A percentile compares a stretch with the other conserved stretches of the same genome.
Evolutionary conservation across 2,113 vertebrate species (phyloP).

Genomic region (Leuciscus idus): DNA sequence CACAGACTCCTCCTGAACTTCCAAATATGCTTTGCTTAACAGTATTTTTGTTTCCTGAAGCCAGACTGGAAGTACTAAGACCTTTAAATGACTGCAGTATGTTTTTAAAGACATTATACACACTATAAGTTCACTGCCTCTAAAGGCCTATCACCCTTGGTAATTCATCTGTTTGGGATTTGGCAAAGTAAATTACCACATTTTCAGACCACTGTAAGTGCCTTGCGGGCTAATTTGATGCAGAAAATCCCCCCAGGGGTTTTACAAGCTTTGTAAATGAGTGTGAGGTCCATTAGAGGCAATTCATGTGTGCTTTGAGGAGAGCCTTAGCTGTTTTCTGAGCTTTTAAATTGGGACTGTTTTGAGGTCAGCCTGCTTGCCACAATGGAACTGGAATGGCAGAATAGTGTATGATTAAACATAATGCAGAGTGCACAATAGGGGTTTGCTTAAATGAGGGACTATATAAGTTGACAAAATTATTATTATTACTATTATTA

Average conservation of each 20-base stretch:
- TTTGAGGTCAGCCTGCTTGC: constrained; percentile 29
- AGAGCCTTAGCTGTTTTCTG: constrained; percentile 15
- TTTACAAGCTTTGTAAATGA: constrained; percentile 51
- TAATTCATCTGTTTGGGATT: constrained; percentile 58
- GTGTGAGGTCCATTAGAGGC: constrained; percentile 51
- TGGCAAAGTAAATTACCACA: constrained; percentile 57
- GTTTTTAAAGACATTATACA: constrained; percentile 59
- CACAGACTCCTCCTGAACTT: constrained; percentile 52
- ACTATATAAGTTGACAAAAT: background rate
- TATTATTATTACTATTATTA: too few species aligned
- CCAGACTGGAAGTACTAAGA: constrained; percentile 57
- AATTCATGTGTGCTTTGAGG: background rate
- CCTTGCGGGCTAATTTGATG: too few species aligned
- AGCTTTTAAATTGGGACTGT: constrained; percentile 40
- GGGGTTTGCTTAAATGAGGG: background rate
- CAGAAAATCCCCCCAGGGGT: too few species aligned
- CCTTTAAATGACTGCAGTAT: constrained; percentile 61
- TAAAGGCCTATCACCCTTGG: constrained; percentile 59
- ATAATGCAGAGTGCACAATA: background rate
- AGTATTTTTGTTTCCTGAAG: constrained; percentile 61
- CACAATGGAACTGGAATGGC: background rate
- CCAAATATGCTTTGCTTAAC: constrained; percentile 62
- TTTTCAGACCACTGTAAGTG: too few species aligned
- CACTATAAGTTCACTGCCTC: constrained; percentile 55
- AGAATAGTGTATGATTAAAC: constrained; percentile 11